Conservation (phyloP, 1,140 invertebrate species). For the Steinernema feltiae region DNA sequence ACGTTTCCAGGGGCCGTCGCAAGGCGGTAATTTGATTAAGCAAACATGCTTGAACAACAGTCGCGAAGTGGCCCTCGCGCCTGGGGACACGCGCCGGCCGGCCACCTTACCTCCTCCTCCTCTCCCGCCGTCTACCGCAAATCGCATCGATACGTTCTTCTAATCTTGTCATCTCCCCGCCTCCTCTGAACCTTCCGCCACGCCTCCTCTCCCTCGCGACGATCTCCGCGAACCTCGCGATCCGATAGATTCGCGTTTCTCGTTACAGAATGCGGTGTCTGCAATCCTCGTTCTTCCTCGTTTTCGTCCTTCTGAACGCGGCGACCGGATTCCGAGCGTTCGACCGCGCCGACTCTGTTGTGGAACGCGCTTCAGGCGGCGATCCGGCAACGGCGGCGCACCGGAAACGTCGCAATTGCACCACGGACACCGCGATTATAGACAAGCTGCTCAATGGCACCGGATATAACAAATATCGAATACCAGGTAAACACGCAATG, state of each 20-base stretch:
- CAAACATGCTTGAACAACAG: constrained; percentile 15
- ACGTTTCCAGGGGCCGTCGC: not conserved
- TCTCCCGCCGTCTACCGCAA: not conserved
- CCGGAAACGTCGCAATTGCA: constrained; percentile 39
- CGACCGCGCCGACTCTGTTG: not conserved
- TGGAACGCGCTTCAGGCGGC: not conserved
- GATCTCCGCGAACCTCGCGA: not conserved
- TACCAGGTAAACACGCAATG: constrained; percentile 41
- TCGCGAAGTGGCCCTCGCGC: not conserved
- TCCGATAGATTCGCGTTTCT: constrained; percentile 13
- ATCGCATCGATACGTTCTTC: not conserved
- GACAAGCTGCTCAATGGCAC: constrained; percentile 55
- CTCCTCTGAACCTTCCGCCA: constrained; percentile 1
- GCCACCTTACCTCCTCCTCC: not conserved
- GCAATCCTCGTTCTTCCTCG: constrained; percentile 10
- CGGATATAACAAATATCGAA: constrained; percentile 53
- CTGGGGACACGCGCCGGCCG: not conserved
- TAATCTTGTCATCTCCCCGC: not conserved
- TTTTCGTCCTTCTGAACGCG: constrained; percentile 16
- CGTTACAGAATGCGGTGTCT: not conserved
- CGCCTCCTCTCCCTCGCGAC: constrained; percentile 3
- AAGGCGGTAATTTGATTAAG: not conserved
- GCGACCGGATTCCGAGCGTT: not conserved
- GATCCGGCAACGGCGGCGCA: not conserved
- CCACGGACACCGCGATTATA: constrained; percentile 47